Evolutionary conservation across 2,888 invertebrate species (phyloP).

Genomic region (Epirrita christyi): DNA sequence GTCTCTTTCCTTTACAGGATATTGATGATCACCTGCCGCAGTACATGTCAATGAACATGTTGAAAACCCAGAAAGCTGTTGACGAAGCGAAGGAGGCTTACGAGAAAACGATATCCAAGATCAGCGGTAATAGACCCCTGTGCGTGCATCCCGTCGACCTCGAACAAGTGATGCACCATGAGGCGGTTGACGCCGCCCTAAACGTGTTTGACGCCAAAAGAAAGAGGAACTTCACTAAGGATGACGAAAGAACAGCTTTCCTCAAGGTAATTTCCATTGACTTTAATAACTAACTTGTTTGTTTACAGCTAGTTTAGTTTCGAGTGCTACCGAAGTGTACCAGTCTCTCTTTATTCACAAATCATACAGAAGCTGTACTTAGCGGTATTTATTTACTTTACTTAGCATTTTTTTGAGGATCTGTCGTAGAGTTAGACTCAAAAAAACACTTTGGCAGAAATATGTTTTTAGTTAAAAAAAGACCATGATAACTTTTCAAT

Average conservation of each 20-base stretch:
- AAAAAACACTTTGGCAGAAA: too few relatives aligned
- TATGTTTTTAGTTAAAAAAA: too few relatives aligned
- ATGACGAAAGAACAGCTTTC: background rate
- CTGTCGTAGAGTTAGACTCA: too few relatives aligned
- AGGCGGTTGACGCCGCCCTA: background rate
- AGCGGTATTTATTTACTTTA: too few relatives aligned
- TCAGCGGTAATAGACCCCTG: conserved; percentile 6
- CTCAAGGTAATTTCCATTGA: background rate
- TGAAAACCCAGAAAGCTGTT: conserved; percentile 11
- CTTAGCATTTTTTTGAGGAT: too few relatives aligned
- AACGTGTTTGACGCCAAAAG: background rate
- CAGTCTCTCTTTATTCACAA: too few relatives aligned
- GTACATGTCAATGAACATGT: conserved; percentile 15
- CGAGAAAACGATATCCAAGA: background rate
- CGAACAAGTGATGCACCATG: background rate
- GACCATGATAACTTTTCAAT: too few relatives aligned
- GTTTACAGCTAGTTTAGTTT: too few relatives aligned
- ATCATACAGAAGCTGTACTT: too few relatives aligned
- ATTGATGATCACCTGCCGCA: conserved; percentile 11
- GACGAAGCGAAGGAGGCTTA: conserved; percentile 12
- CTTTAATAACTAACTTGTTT: too few relatives aligned
- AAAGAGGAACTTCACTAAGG: background rate
- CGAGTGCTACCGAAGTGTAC: too few relatives aligned
- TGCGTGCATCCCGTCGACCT: conserved; percentile 22
- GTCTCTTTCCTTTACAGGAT: conserved; percentile 7